A percentile compares a stretch with the other conserved stretches of the same genome.
Evolutionary conservation across 2,797 vertebrate genomes (phyloP).

Genomic region (Phataginus tetradactyla): DNA sequence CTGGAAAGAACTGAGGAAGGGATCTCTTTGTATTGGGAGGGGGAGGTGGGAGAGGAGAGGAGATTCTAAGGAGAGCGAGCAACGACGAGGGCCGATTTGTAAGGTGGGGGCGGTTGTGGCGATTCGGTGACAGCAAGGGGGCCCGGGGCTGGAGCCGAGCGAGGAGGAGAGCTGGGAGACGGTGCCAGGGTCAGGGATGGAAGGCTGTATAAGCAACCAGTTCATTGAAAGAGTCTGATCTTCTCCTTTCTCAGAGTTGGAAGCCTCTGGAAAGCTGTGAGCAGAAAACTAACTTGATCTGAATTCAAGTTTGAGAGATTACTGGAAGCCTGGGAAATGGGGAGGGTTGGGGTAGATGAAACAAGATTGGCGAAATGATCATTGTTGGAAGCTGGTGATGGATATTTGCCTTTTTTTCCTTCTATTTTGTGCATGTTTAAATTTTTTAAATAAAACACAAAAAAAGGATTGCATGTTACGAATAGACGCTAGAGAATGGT

Average conservation of each 20-base stretch:
- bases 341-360: neutral
- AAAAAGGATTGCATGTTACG: neutral
- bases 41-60: neutral
- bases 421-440: neutral
- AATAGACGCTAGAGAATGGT: neutral
- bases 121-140: neutral
- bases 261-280: neutral
- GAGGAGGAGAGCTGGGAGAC: neutral
- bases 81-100: neutral
- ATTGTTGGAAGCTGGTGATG: neutral
- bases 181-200: rapidly evolving
- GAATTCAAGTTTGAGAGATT: neutral
- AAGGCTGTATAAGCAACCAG: neutral
- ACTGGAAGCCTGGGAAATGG: neutral
- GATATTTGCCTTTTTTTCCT: neutral
- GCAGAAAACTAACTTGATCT: neutral
- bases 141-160: rapidly evolving
- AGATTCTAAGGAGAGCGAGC: neutral
- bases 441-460: neutral
- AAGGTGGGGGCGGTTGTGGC: neutral
- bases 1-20: neutral
- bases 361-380: neutral
- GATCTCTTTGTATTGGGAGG: neutral
- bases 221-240: neutral
- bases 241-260: neutral